These are phyloP conservation scores for Narcine bancroftii DNA, from an alignment of 2,113 vertebrate species.

Conservation along the genomic window DNA sequence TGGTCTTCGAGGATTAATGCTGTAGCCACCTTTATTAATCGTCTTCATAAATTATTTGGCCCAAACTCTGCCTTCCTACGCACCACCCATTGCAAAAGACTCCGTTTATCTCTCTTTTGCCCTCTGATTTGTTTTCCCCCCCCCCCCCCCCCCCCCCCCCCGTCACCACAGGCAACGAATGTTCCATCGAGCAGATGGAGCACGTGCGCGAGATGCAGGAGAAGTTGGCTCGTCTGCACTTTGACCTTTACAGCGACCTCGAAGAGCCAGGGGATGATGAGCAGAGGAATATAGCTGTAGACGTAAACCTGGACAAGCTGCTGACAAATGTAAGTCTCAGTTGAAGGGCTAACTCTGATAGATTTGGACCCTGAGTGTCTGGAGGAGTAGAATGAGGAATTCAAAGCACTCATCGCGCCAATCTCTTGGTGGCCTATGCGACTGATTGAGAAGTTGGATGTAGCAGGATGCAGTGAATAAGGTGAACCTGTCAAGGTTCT, in stretches of 20 bases:
- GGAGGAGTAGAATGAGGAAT: neutral
- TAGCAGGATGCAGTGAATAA: too few species aligned
- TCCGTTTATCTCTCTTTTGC: neutral
- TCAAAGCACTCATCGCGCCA: neutral
- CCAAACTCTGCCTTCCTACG: neutral
- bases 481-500: too few species aligned
- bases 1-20: neutral
- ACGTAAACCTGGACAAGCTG: conserved; percentile 86
- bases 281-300: conserved; percentile 73
- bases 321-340: conserved; percentile 75
- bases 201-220: conserved; percentile 96
- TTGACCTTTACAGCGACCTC: conserved; percentile 86
- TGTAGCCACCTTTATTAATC: neutral
- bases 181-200: conserved; percentile 96
- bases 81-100: neutral
- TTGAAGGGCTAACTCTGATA: neutral
- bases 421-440: neutral
- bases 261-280: conserved; percentile 88
- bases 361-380: neutral
- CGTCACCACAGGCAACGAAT: conserved; percentile 74
- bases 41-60: neutral
- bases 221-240: conserved; percentile 84
- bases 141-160: too few species aligned
- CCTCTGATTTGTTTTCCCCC: neutral
- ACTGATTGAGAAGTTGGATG: too few species aligned